These are phyloP conservation scores for Ormyrus labotus DNA, from an alignment of 2,888 invertebrate species.

Conservation along the genomic window DNA sequence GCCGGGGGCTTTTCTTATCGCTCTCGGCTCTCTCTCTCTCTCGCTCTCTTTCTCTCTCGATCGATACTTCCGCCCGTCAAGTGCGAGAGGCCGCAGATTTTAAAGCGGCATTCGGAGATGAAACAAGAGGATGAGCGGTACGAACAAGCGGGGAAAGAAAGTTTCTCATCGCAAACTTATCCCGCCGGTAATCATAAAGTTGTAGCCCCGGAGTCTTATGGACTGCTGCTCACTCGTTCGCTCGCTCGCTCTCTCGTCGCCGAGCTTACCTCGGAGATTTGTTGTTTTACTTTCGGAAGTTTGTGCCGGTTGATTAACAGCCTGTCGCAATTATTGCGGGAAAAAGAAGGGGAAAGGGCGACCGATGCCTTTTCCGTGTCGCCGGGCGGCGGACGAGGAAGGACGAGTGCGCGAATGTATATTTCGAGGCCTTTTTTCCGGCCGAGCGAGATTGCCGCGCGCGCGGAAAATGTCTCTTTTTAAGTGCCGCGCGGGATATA, in stretches of 20 bases:
- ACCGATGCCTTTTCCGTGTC: constrained; percentile 24
- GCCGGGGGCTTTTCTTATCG: constrained; percentile 14
- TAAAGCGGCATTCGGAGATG: constrained; percentile 23
- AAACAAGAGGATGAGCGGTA: constrained; percentile 29
- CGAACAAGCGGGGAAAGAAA: neutral
- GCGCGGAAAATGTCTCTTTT: constrained; percentile 39
- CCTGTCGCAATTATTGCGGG: constrained; percentile 11
- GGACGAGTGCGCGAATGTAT: constrained; percentile 16
- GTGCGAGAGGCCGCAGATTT: constrained; percentile 21
- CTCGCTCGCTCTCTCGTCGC: neutral
- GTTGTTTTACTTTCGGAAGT: constrained; percentile 33
- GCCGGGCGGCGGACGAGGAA: neutral
- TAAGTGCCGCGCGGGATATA: constrained; percentile 30
- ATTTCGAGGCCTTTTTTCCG: neutral
- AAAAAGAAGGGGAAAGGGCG: neutral
- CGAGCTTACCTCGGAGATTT: constrained; percentile 41
- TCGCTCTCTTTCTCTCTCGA: neutral
- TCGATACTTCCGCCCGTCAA: neutral
- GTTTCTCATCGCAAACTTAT: constrained; percentile 49
- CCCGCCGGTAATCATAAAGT: constrained; percentile 56
- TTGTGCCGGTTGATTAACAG: constrained; percentile 15
- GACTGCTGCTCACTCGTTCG: neutral
- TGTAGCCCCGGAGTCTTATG: constrained; percentile 28
- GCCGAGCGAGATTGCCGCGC: constrained; percentile 36
- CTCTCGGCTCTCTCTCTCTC: neutral